Evolutionary conservation across 2,888 invertebrate species (phyloP).

Genomic region (Cosmia trapezina): DNA sequence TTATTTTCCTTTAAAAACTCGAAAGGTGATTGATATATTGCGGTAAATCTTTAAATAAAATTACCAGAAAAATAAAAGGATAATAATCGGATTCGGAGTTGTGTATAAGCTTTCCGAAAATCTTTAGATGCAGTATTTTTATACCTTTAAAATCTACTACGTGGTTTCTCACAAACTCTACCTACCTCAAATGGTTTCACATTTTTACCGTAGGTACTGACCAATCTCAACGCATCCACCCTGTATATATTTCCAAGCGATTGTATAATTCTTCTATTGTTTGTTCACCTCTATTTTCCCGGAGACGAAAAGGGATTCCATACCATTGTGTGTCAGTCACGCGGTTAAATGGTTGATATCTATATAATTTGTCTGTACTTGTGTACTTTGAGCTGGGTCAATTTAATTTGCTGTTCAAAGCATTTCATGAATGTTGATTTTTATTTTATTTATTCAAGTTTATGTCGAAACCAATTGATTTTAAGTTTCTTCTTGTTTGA

Average conservation of each 20-base stretch:
- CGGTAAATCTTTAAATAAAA: background rate
- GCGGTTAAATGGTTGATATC: conserved; percentile 10
- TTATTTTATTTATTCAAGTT: conserved; percentile 22
- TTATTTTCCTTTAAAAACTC: background rate
- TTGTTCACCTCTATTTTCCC: conserved; percentile 24
- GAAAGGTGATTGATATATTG: background rate
- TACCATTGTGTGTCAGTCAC: conserved; percentile 43
- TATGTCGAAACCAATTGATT: background rate
- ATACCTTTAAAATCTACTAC: no score
- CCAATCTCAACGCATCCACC: conserved; percentile 1
- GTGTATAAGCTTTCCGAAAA: background rate
- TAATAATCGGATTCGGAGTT: background rate
- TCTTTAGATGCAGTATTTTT: background rate
- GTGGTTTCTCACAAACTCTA: no score
- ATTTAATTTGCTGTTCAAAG: conserved; percentile 7
- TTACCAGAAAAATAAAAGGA: background rate
- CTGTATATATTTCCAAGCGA: conserved; percentile 13
- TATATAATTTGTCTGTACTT: conserved; percentile 29
- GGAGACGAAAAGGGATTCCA: conserved; percentile 32
- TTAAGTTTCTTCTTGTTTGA: background rate
- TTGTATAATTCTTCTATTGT: conserved; percentile 46
- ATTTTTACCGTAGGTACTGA: background rate
- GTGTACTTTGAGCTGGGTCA: conserved; percentile 12
- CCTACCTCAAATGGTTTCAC: background rate
- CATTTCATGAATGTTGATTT: conserved; percentile 12